phyloP scores from a whole-genome alignment of 1,140 invertebrate species.

The Drosophila nannoptera region DNA sequence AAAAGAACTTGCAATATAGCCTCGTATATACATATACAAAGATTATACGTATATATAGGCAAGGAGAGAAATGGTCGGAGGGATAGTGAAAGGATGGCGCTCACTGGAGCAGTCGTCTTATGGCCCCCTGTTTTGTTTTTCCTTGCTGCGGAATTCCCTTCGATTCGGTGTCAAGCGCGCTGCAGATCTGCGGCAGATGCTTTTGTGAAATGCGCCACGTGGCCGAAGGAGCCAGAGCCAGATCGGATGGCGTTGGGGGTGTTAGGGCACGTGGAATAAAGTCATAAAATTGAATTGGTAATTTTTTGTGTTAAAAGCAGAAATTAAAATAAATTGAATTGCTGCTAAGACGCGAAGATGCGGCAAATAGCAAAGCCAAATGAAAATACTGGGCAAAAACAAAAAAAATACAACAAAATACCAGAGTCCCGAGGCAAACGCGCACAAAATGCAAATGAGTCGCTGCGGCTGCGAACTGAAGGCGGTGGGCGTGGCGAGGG shows the following conservation, averaged over 20 bases:
- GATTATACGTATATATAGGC: constrained; percentile 3
- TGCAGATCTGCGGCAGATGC: constrained; percentile 42
- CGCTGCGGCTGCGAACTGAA: constrained; percentile 29
- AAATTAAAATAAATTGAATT: constrained; percentile 78
- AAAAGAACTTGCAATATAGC: constrained; percentile 47
- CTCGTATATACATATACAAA: constrained; percentile 31
- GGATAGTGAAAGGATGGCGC: background rate
- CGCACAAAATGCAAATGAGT: constrained; percentile 72
- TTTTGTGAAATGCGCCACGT: constrained; percentile 56
- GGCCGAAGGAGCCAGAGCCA: constrained; percentile 21
- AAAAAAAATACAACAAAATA: constrained; percentile 14
- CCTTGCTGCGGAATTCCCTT: constrained; percentile 38
- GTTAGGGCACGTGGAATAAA: constrained; percentile 46
- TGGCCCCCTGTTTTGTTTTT: background rate
- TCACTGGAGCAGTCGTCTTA: constrained; percentile 3
- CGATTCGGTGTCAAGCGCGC: constrained; percentile 50
- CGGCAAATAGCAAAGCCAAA: constrained; percentile 39
- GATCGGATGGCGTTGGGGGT: background rate
- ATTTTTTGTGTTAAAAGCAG: constrained; percentile 77
- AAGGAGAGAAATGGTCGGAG: background rate
- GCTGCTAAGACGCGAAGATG: constrained; percentile 64
- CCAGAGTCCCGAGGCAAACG: constrained; percentile 44
- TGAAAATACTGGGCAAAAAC: constrained; percentile 28
- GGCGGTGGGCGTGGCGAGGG: constrained; percentile 5
- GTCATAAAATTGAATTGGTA: constrained; percentile 77